phyloP scores from a whole-genome alignment of 2,113 vertebrate genomes.

The Oxyura jamaicensis region DNA sequence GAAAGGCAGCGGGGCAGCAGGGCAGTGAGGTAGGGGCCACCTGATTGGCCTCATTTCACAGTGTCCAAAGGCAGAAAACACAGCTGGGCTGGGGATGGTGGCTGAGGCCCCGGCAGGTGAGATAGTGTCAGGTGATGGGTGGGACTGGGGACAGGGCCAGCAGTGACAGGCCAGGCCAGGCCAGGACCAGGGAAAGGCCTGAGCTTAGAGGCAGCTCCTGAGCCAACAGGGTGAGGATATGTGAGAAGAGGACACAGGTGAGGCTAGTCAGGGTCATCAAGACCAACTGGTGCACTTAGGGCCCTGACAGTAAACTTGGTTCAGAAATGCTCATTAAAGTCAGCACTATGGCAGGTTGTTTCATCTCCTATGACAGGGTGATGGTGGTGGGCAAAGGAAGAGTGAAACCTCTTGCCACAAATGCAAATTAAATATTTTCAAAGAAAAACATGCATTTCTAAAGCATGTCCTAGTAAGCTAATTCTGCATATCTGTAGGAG shows the following conservation, averaged over 20 bases:
- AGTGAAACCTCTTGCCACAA: neutral
- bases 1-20: neutral
- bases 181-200: neutral
- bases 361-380: neutral
- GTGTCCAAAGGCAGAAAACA: neutral
- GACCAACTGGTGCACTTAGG: neutral
- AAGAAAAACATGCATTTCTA: conserved; percentile 6
- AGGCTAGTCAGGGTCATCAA: neutral
- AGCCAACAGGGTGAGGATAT: fast-evolving
- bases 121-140: neutral
- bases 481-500: neutral
- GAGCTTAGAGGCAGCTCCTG: neutral
- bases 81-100: neutral
- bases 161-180: neutral
- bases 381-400: neutral
- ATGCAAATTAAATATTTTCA: conserved; percentile 13
- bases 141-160: neutral
- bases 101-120: neutral
- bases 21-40: neutral
- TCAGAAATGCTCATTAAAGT: neutral
- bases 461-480: conserved; percentile 17
- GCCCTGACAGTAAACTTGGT: neutral
- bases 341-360: neutral
- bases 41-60: neutral
- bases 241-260: neutral